These are phyloP conservation scores for Helarctos malayanus DNA, from an alignment of 2,797 vertebrate species.

Conservation along the genomic window DNA sequence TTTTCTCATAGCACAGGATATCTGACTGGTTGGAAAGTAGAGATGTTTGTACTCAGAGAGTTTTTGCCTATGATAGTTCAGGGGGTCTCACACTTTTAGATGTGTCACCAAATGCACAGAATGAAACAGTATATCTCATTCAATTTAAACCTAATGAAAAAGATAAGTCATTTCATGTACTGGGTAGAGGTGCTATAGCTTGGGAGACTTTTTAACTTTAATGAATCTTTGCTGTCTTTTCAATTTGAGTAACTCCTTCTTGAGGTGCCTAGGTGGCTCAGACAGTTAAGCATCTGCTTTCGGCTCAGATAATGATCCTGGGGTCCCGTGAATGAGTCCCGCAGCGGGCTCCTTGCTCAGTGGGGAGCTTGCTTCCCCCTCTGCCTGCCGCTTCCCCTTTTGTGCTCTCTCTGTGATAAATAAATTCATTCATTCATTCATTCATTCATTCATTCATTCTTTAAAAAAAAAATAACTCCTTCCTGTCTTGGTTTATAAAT, in stretches of 20 bases:
- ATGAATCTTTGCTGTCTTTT: conserved; percentile 56
- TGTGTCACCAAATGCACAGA: not conserved
- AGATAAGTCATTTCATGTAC: not conserved
- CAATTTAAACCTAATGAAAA: not conserved
- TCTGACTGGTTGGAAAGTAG: conserved; percentile 11
- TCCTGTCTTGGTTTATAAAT: conserved; percentile 59
- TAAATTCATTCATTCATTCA: too few species aligned
- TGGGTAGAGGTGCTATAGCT: not conserved
- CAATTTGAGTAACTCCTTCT: conserved; percentile 51
- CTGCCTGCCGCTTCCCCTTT: too few species aligned
- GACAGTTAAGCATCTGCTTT: too few species aligned
- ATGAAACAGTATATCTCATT: not conserved
- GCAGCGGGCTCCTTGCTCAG: too few species aligned
- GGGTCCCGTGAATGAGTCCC: too few species aligned
- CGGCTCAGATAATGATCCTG: not conserved
- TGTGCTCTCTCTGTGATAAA: too few species aligned
- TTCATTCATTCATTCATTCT: too few species aligned
- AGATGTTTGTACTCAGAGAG: not conserved
- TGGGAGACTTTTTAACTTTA: conserved; percentile 18
- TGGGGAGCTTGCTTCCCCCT: too few species aligned
- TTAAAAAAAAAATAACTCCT: not conserved
- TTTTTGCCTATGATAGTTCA: not conserved
- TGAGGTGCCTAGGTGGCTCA: not conserved
- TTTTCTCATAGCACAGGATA: not conserved
- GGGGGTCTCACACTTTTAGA: not conserved